Percentiles rank a stretch among this genome's conserved stretches.
These are phyloP conservation scores for Eurypyga helias DNA, from an alignment of 2,113 vertebrate species.

Conservation along the genomic window DNA sequence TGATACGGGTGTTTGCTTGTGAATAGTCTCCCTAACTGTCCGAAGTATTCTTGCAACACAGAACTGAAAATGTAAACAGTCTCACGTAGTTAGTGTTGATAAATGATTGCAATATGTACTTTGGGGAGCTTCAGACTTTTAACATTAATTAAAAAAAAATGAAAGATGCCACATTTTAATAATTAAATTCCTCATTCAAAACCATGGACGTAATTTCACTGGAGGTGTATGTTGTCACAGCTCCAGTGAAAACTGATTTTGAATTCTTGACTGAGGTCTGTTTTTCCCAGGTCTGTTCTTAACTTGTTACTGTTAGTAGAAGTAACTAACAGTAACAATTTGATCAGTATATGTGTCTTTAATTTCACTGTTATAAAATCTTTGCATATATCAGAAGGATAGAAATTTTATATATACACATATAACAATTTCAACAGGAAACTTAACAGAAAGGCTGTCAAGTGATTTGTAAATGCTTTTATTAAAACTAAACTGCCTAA, in stretches of 20 bases:
- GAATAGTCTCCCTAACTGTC: not conserved
- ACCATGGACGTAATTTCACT: not conserved
- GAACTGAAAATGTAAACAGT: not conserved
- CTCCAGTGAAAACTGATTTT: not conserved
- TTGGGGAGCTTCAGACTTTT: not conserved
- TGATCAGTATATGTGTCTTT: not conserved
- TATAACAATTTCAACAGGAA: not conserved
- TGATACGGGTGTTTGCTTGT: not conserved
- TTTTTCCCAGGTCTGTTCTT: not conserved
- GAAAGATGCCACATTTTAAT: not conserved
- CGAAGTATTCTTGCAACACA: not conserved
- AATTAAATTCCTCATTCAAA: not conserved
- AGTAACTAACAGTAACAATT: not conserved
- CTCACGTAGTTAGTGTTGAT: not conserved
- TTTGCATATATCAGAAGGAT: not conserved
- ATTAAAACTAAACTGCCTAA: conserved; percentile 8
- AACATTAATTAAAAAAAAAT: not conserved
- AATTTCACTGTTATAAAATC: not conserved
- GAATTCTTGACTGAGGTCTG: not conserved
- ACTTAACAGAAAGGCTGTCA: not conserved
- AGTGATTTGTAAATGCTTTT: not conserved
- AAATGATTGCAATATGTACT: not conserved
- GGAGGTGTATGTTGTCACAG: not conserved
- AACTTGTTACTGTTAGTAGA: not conserved
- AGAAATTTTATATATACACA: not conserved